Base-by-base conservation (phyloP, 2,113 vertebrate species). In the Leucopsar rothschildi region DNA sequence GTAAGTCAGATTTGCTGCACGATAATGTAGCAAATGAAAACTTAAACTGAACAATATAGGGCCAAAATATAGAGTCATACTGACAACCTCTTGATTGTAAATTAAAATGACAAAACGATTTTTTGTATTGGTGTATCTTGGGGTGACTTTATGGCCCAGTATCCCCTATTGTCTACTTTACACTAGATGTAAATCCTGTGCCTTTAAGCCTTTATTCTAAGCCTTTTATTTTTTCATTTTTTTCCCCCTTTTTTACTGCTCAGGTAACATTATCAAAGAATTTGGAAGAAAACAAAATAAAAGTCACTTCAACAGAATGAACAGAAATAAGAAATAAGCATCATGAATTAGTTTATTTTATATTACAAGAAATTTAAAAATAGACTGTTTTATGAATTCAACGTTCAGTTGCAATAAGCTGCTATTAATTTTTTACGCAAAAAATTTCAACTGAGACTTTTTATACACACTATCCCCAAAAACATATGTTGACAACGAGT, bases 61-160 rank as follows among this genome's bases (percentile, higher is more conserved):
- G 47, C 2, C 1, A 61, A 90, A 78, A 53, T 19, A 2, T 23
- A 61, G 6, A 20, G 7, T 35, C 19, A 57, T 50, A 23, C 11
- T 52, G 24, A 22, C 5, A 83, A 47, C 2, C 1, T 39, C 21
- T 57, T 45, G 6, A 71, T 17, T 37, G 6, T 24, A 72, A 61
- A 76, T 53, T 82, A 50, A 92, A 90, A 66, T 29, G 6, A 40
- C 5, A 77, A 57, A 33, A 35, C 3, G 0, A 28, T 64, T 72
- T 90, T 63, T 47, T 15, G 10, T 47, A 31, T 16, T 28, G 2
- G 17, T 85, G 56, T 77, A 5, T 33, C 35, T 77, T 28, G 6
- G 47, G 5, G 13, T 27, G 23, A 25, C 10, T 40, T 63, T 40
- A 22, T 52, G 23, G 23, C 10, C 10, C 0, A 0, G 13, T 52